phyloP scores from a whole-genome alignment of 2,113 vertebrate species.

The Tricholaema leucomelas region DNA sequence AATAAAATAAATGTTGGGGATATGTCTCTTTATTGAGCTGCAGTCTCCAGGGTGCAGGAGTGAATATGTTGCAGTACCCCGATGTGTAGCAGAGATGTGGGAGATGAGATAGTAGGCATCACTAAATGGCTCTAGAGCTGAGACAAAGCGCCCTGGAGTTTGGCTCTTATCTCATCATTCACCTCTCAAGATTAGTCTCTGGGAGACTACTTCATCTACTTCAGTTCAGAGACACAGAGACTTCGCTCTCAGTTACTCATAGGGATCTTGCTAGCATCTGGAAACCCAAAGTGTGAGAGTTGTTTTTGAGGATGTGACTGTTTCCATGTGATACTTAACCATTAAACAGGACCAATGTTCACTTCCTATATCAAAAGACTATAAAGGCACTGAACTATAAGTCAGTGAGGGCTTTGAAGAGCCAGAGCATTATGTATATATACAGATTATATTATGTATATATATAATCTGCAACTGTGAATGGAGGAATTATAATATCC shows the following conservation, averaged over 20 bases:
- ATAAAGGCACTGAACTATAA: background rate
- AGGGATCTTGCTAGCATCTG: background rate
- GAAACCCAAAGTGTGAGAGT: background rate
- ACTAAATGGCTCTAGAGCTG: background rate
- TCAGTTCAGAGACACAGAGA: background rate
- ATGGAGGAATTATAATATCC: background rate
- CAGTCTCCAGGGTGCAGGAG: background rate
- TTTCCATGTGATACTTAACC: background rate
- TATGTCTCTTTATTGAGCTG: background rate
- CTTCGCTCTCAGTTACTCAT: background rate
- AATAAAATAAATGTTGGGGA: background rate
- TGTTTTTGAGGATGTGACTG: background rate
- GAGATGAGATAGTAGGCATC: background rate
- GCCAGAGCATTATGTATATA: background rate
- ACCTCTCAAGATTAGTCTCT: background rate
- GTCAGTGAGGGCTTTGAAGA: background rate
- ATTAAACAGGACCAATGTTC: background rate
- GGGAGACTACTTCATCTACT: background rate
- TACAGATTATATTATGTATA: background rate
- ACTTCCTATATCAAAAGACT: background rate
- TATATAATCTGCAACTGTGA: background rate
- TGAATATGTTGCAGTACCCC: rapidly evolving
- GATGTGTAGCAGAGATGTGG: background rate
- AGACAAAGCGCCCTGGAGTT: background rate
- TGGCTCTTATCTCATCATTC: background rate